Base-by-base conservation (phyloP, 2,113 vertebrate genomes). In the Indicator indicator region DNA sequence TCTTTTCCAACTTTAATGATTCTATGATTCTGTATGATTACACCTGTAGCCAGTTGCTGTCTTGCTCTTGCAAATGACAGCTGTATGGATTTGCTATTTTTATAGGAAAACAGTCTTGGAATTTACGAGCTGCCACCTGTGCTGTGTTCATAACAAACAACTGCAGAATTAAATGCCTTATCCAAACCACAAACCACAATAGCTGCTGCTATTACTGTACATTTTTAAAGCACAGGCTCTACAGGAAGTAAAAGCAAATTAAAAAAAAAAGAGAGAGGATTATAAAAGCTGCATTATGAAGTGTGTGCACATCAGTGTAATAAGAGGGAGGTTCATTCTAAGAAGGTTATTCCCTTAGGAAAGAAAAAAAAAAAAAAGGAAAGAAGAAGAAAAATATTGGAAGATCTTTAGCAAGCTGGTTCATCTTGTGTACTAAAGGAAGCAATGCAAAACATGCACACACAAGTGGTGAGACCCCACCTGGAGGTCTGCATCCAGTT, bases 81-180 rank as follows among this genome's bases (percentile, higher is more conserved):
- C 12, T 81, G 19, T 71, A 28, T 81, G 73, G 28, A n/a, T 93
- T 93, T 63, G 86, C 64, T 85, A 18, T 56, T 90, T 89, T 91
- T 56, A 32, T 65, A 77, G 23, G 11, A 68, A 86, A 80, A 80
- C 27, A 42, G 33, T 27, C 12, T 73, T 86, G 64, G 54, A 73
- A 96, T 94, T 86, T 92, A 90, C 91, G 64, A 83, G 48, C 60
- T 81, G 16, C 13, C 60, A 86, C 26, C 33, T 83, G 21, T 27
- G 33, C 11, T 38, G 6, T 30, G 33, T 83, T 86, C 91, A 28
- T 91, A 74, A 81, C 15, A 85, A 93, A 21, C 12, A 85, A 46
- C 12, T 12, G 52, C 46, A 83, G 38, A 81, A 80, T 68, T 91
- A 42, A 88, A 32, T 8, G 26, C 44, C 28, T 21, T 81, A 58